Percentiles rank a stretch among this genome's conserved stretches.
These are phyloP conservation scores for Aramus guarauna DNA, from an alignment of 2,113 vertebrate genomes.

Conservation along the genomic window DNA sequence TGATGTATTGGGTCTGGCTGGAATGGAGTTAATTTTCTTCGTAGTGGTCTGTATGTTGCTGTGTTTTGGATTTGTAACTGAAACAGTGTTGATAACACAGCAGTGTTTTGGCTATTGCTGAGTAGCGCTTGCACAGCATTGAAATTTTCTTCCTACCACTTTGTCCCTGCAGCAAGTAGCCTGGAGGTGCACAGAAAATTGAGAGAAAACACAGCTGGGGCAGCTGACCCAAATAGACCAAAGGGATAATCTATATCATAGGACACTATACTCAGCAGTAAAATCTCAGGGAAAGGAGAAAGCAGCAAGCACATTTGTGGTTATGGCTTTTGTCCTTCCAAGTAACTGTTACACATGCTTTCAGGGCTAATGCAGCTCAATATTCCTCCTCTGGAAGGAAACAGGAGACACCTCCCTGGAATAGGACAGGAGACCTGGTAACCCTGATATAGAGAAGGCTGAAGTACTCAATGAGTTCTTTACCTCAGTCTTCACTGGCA, in stretches of 20 bases:
- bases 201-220: neutral
- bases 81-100: neutral
- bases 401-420: no score
- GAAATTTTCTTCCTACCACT: neutral
- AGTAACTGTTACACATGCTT: accelerated
- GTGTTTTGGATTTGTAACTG: neutral
- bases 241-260: neutral
- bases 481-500: no score
- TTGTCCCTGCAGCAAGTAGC: neutral
- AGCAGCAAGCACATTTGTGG: neutral
- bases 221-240: neutral
- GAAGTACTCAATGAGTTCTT: no score
- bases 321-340: neutral
- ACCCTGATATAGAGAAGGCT: no score
- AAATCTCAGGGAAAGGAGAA: neutral
- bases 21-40: neutral
- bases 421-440: no score
- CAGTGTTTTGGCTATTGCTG: neutral
- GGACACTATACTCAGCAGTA: neutral
- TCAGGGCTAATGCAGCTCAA: neutral
- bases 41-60: neutral
- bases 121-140: neutral
- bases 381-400: no score
- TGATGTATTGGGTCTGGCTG: neutral
- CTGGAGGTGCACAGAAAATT: neutral